Evolutionary conservation across 2,113 vertebrate genomes (phyloP).

Genomic region (Chauna torquata): DNA sequence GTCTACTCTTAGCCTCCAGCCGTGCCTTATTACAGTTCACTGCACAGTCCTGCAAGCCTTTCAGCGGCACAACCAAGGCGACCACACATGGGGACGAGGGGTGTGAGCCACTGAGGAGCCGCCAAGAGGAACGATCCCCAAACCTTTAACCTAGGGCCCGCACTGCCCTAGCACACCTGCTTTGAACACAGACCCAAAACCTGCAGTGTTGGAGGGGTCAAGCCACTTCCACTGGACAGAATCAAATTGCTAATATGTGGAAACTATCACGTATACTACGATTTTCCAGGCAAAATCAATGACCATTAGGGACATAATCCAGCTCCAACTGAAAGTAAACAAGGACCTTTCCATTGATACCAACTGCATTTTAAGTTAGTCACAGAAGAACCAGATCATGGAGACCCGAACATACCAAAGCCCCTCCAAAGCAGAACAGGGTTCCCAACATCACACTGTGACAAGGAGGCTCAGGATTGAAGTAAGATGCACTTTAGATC

Average conservation of each 20-base stretch:
- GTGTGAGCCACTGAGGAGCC: neutral
- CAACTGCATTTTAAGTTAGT: neutral
- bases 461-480: neutral
- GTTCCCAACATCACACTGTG: neutral
- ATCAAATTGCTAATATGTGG: neutral
- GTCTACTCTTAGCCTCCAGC: neutral
- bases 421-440: neutral
- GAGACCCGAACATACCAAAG: neutral
- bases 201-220: neutral
- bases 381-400: neutral
- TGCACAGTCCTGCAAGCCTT: accelerated
- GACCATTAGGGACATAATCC: neutral
- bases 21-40: neutral
- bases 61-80: neutral
- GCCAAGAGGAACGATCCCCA: accelerated
- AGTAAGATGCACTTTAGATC: neutral
- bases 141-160: accelerated
- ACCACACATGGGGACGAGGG: accelerated
- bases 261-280: neutral
- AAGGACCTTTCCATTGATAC: neutral
- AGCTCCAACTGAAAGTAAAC: neutral
- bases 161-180: neutral
- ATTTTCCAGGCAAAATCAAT: neutral
- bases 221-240: neutral
- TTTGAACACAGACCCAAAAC: neutral